Percentiles rank a stretch among this genome's conserved stretches.
Conservation (phyloP, 2,888 invertebrate genomes). For the Drosophila kambysellisi region DNA sequence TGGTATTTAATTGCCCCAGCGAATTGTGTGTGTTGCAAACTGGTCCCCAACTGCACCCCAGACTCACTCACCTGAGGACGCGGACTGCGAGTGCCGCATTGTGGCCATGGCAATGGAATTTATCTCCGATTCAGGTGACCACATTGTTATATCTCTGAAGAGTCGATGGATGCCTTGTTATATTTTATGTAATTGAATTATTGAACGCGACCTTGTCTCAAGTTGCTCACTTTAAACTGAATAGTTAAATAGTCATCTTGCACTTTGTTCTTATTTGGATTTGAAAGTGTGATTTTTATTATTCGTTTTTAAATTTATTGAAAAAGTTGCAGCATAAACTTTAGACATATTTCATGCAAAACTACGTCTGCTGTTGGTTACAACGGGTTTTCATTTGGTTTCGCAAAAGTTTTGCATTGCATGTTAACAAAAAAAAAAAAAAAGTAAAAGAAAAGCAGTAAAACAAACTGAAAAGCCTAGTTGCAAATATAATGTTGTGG, state of each 20-base stretch:
- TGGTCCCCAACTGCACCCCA: background rate
- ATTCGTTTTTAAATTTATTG: slow-evolving; percentile 55
- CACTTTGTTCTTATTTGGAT: slow-evolving; percentile 10
- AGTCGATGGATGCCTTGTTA: slow-evolving; percentile 24
- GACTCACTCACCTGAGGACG: slow-evolving; percentile 89
- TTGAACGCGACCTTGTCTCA: slow-evolving; percentile 34
- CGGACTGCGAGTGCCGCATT: slow-evolving; percentile 89
- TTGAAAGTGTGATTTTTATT: slow-evolving; percentile 5
- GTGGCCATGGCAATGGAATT: slow-evolving; percentile 94
- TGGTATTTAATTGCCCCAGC: slow-evolving; percentile 31
- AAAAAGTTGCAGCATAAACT: slow-evolving; percentile 63
- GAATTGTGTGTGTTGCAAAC: background rate
- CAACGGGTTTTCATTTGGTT: slow-evolving; percentile 19
- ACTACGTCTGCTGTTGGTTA: slow-evolving; percentile 35
- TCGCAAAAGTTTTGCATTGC: slow-evolving; percentile 31
- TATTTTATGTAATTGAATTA: slow-evolving; percentile 17
- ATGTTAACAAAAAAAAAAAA: slow-evolving; percentile 8
- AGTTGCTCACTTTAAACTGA: slow-evolving; percentile 11
- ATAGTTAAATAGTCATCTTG: slow-evolving; percentile 35
- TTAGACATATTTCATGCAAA: slow-evolving; percentile 62
- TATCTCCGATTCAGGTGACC: slow-evolving; percentile 91
- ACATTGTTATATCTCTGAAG: slow-evolving; percentile 85
- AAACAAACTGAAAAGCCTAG: slow-evolving; percentile 24
- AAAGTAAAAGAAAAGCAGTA: background rate
- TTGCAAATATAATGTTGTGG: slow-evolving; percentile 29